Evolutionary conservation across 53 echinoderm and acorn worm species (phyloP).

Genomic region (Glandiceps talaboti): DNA sequence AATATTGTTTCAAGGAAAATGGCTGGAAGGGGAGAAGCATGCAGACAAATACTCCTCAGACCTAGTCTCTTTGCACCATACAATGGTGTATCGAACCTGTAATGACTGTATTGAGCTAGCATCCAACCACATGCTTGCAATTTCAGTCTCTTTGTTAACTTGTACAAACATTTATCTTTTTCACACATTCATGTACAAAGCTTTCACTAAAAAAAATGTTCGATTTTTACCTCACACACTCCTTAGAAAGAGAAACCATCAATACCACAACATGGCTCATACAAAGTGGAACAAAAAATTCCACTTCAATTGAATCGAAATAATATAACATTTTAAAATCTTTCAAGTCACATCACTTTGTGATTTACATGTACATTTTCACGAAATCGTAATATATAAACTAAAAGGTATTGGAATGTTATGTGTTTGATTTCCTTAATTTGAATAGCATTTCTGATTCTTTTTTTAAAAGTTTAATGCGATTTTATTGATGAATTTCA

Average conservation of each 20-base stretch:
- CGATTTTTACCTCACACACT: not conserved
- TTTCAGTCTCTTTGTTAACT: not conserved
- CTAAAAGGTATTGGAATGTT: no score
- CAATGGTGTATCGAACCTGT: not conserved
- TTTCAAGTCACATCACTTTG: no score
- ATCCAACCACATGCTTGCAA: not conserved
- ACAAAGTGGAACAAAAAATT: no score
- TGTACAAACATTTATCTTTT: not conserved
- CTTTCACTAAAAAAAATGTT: not conserved
- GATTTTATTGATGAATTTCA: no score
- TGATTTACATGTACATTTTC: no score
- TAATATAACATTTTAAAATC: no score
- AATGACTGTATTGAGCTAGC: not conserved
- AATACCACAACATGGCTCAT: no score
- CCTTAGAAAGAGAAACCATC: not conserved
- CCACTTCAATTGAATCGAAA: no score
- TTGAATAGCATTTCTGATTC: no score
- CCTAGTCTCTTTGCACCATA: not conserved
- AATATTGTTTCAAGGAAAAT: not conserved
- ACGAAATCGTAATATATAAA: no score
- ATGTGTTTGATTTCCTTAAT: no score
- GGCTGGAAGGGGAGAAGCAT: not conserved
- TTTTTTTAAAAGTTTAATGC: no score
- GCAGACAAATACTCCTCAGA: not conserved
- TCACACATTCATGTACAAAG: not conserved